Base-by-base conservation (phyloP, 30 jellyfish, hydroid and myxozoan genomes). In the Nemopilema nomurai region DNA sequence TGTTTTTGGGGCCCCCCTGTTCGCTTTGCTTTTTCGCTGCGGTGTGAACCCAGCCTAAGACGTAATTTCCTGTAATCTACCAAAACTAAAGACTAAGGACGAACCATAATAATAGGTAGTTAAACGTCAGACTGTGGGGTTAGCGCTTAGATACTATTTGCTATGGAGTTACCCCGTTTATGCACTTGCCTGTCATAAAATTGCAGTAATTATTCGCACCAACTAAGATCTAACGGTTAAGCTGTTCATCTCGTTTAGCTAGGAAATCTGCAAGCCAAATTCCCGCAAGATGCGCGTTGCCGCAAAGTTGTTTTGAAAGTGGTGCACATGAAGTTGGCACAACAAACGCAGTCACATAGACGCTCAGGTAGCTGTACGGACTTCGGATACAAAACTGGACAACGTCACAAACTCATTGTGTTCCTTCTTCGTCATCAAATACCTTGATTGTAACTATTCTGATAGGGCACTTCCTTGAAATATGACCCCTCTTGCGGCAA, bases 271-370 rank as follows among this genome's bases (percentile, higher is more conserved):
- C 92, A 18, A 71, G 32, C 50, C 28, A 17, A 7, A 71, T 78
- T 29, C 81, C 80, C 17, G 71, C 22, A 1, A 83, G 71, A 83
- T 83, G 87, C 13, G 80, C 73, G 30, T 26, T 8, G 87, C 85
- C 26, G 92, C 92, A 71, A 83, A 71, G 25, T 41, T 53, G 27
- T 49, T 83, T 29, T 41, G 18, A 23, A 26, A 80, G 30, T 6
- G 90, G 84, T 30, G 81, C 71, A 51, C 90, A 80, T 8, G 65
- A 29, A 52, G 62, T 29, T 16, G 92, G 86, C n/a, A 83, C 87
- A 7, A 73, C 86, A 72, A 70, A 71, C 20, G 92, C 92, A 18
- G 71, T 83, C 66, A 83, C 70, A 53, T 71, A 83, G 13, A 62
- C 28, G 57, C 86, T 20, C 32, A 72, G 52, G 18, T 57, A 66